Evolutionary conservation across 2,797 vertebrate species (phyloP), one percentile per base, ranked within the genome.

Genomic region (Gephyroberyx darwinii): DNA sequence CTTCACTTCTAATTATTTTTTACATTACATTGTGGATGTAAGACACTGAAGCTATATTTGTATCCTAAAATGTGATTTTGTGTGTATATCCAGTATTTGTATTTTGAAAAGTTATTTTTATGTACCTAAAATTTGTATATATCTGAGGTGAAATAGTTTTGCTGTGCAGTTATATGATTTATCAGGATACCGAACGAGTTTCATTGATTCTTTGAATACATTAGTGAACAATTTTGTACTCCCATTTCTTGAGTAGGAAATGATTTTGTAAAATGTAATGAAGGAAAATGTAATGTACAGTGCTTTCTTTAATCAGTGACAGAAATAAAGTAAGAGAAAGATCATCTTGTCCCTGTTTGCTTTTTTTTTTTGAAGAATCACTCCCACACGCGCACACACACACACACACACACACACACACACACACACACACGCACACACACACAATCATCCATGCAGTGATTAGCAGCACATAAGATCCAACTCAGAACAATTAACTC

Each of bases 1-100:
- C 35, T 41, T 82, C 20, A n/a, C n/a, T n/a, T n/a, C 82, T 85
- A 84, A 70, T 64, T 75, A 31, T 74, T 74, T 70, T 50, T 82
- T 81, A 52, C 47, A 81, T 69, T 80, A 55, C 75, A 48, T 74
- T 60, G 55, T 86, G 54, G 73, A 84, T 84, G 54, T 80, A 86
- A 86, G 47, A 92, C 81, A 92, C 82, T 90, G 85, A 93, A 92
- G 89, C 86, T 92, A 85, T 84, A 82, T 87, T 84, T 90, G 59
- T 84, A 92, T 92, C 91, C 93, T 89, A 88, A 75, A 94, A 94
- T 94, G 93, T 94, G 93, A 94, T 87, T 80, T 78, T 84, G 7
- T 73, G 16, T 85, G 78, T 80, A 65, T 86, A 84, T 65, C 55
- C 71, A 79, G 51, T 63, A 74, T 14, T 74, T 86, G 33, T 76